These are phyloP conservation scores for Leucophenga varia DNA, from an alignment of 1,140 invertebrate genomes.

Conservation along the genomic window DNA sequence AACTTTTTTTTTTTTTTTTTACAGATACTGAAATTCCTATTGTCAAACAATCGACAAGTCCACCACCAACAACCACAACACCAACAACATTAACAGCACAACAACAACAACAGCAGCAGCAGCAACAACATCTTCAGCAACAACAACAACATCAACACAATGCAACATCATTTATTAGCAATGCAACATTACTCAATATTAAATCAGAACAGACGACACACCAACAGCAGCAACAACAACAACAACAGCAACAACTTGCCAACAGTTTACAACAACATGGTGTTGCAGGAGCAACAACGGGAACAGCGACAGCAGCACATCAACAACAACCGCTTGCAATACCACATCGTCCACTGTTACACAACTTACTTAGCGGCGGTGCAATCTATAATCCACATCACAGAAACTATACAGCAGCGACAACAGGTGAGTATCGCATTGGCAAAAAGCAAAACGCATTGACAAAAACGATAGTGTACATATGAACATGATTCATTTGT, in stretches of 20 bases:
- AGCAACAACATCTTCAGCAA: conserved; percentile 37
- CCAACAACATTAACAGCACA: conserved; percentile 37
- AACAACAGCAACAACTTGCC: conserved; percentile 34
- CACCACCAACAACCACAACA: conserved; percentile 40
- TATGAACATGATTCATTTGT: too few relatives aligned
- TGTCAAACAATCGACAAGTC: conserved; percentile 56
- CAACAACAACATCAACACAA: conserved; percentile 31
- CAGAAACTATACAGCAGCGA: conserved; percentile 53
- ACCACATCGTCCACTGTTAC: conserved; percentile 51
- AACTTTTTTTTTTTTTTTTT: conserved; percentile 11
- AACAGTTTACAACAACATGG: conserved; percentile 28
- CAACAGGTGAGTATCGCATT: conserved; percentile 56
- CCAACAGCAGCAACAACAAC: conserved; percentile 36
- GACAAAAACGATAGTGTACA: too few relatives aligned
- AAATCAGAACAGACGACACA: conserved; percentile 51
- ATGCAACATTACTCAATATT: conserved; percentile 40
- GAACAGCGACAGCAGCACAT: conserved; percentile 26
- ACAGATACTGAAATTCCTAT: conserved; percentile 57
- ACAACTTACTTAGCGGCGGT: conserved; percentile 53
- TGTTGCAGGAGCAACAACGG: conserved; percentile 29
- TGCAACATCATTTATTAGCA: conserved; percentile 24
- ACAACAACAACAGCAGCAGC: conserved; percentile 36
- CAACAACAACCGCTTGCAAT: conserved; percentile 34
- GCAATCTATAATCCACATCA: conserved; percentile 55
- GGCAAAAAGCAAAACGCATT: too few relatives aligned